Evolutionary conservation across 2,113 vertebrate species (phyloP).

Genomic region (Halichoeres trimaculatus): DNA sequence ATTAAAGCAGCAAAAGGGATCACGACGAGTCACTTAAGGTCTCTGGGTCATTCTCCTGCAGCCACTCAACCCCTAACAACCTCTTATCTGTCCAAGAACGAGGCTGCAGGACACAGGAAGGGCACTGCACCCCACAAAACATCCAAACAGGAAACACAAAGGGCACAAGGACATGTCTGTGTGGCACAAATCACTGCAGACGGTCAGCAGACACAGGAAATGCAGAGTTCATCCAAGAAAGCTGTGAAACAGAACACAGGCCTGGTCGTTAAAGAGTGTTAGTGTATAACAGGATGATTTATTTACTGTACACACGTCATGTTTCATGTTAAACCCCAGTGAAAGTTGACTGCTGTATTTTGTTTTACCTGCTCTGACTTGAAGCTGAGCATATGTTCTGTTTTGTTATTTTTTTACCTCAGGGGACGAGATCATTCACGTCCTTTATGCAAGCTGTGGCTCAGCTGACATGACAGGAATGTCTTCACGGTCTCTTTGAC

Average conservation of each 20-base stretch:
- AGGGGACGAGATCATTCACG: constrained; percentile 29
- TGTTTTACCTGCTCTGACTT: constrained; percentile 20
- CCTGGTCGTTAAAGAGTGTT: not conserved
- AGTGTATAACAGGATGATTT: not conserved
- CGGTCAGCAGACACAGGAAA: constrained; percentile 33
- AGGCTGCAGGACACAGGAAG: constrained; percentile 36
- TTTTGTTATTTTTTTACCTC: constrained; percentile 7
- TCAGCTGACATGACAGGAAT: constrained; percentile 21
- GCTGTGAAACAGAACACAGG: constrained; percentile 9
- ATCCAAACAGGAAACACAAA: constrained; percentile 54
- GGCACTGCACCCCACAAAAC: constrained; percentile 18
- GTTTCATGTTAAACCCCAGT: not conserved
- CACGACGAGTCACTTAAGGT: constrained; percentile 2
- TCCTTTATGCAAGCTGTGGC: not conserved
- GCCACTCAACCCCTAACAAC: constrained; percentile 6
- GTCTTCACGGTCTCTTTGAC: not conserved
- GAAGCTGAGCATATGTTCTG: constrained; percentile 1
- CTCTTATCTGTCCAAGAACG: constrained; percentile 31
- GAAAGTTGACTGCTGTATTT: not conserved
- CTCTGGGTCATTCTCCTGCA: not conserved
- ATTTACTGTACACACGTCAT: not conserved
- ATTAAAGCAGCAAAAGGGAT: not conserved
- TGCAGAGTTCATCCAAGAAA: not conserved
- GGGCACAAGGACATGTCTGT: not conserved
- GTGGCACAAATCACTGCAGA: constrained; percentile 14